Conservation (phyloP, 1,140 invertebrate genomes). For the Macrobrachium rosenbergii region DNA sequence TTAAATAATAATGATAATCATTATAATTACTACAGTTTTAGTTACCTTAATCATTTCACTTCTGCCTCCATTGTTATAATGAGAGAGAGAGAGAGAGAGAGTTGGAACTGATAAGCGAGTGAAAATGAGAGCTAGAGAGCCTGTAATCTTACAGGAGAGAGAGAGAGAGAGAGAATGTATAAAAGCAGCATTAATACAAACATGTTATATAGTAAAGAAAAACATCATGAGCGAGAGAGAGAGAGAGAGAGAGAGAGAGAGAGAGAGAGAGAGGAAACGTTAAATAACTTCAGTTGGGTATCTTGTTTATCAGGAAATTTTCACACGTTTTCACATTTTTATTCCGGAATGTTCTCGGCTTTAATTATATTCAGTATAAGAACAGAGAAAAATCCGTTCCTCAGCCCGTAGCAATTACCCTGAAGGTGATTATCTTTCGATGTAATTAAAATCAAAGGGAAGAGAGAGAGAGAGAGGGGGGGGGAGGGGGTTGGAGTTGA, state of each 20-base stretch:
- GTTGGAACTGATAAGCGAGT: neutral
- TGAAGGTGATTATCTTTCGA: neutral
- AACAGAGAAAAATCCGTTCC: too few species aligned
- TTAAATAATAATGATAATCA: too few species aligned
- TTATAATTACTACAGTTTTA: too few species aligned
- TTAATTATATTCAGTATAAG: too few species aligned
- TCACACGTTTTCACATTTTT: neutral
- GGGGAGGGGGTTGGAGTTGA: neutral
- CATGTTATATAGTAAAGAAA: too few species aligned
- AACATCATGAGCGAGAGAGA: neutral
- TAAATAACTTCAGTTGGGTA: neutral
- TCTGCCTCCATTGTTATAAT: too few species aligned
- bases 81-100: constrained; percentile 19
- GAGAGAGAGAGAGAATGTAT: constrained; percentile 49
- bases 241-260: constrained; percentile 14
- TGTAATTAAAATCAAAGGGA: neutral
- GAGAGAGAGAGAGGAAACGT: neutral
- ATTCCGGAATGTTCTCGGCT: too few species aligned
- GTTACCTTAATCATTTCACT: too few species aligned
- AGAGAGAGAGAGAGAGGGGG: neutral
- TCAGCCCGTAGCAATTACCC: too few species aligned
- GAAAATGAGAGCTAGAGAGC: constrained; percentile 21
- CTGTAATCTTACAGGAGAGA: neutral
- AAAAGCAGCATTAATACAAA: too few species aligned
- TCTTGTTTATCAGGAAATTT: too few species aligned